A percentile compares a stretch with the other conserved stretches of the same genome.
Evolutionary conservation across 2,888 invertebrate species (phyloP).

Genomic region (Drosophila emarginata): DNA sequence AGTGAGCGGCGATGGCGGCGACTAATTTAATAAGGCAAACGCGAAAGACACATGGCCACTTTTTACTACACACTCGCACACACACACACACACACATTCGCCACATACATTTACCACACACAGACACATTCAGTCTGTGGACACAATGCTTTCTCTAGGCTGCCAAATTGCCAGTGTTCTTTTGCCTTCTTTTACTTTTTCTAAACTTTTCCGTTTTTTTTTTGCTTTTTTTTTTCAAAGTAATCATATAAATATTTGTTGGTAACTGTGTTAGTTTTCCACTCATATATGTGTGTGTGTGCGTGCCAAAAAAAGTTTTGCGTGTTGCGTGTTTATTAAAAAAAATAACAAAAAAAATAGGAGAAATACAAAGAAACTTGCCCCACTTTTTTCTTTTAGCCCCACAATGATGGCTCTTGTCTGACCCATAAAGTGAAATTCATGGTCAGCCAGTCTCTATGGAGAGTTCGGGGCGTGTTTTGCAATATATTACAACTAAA

Average conservation of each 20-base stretch:
- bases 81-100: conserved; percentile 10
- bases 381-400: conserved; percentile 41
- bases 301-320: conserved; percentile 52
- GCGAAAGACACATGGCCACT: conserved; percentile 59
- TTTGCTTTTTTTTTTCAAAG: conserved; percentile 47
- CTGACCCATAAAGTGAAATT: conserved; percentile 40
- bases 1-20: conserved; percentile 50
- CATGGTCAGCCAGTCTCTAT: conserved; percentile 35
- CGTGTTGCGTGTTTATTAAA: conserved; percentile 69
- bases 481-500: not conserved
- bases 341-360: not conserved
- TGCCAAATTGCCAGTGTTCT: conserved; percentile 38
- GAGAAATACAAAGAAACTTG: conserved; percentile 47
- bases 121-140: not conserved
- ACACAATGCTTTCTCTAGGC: conserved; percentile 8
- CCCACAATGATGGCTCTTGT: conserved; percentile 40
- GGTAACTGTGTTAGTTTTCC: conserved; percentile 46
- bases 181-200: conserved; percentile 45
- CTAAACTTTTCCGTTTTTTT: conserved; percentile 44
- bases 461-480: not conserved
- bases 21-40: conserved; percentile 72
- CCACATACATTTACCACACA: not conserved
- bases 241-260: conserved; percentile 73
- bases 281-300: conserved; percentile 8
- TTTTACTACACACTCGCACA: conserved; percentile 42